Evolutionary conservation across 1,140 invertebrate genomes (phyloP), one percentile per base, ranked within the genome.

Genomic region (Trachelipus rathkii): DNA sequence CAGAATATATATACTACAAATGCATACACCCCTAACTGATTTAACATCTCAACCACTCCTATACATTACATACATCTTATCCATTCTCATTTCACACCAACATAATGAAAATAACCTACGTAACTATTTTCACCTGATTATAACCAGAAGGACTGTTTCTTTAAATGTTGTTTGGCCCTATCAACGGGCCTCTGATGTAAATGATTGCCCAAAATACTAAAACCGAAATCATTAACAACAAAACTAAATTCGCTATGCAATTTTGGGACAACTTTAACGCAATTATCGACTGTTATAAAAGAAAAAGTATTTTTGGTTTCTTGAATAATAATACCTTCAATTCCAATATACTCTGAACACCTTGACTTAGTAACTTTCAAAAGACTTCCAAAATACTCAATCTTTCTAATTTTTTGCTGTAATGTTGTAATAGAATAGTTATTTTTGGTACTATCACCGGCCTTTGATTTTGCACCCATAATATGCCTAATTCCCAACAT

Each of bases 121-220:
- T n/a, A n/a, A n/a, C n/a, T n/a, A n/a, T n/a, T n/a, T n/a, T n/a
- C n/a, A n/a, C n/a, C n/a, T n/a, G n/a, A 50, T 50, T 73, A 81
- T 66, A 81, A 66, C 79, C 79, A 81, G 5, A 81, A 67, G 44
- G 50, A 60, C 24, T 76, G 72, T 72, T 81, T 81, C 68, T 81
- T 81, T 21, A 81, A 81, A n/a, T 78, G 76, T 70, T 81, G 77
- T 70, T 78, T 81, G 15, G 79, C 79, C 74, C 77, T 75, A 50
- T 76, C 79, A 23, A 73, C 79, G 66, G 79, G 46, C 45, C 77
- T 73, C 45, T 78, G 74, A 44, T 78, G 74, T 72, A 81, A 71
- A 70, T 81, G 79, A 72, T 77, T 81, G n/a, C 79, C 79, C 10
- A 78, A 50, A 2, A 81, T 74, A 23, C 74, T 74, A 66, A 81